Evolutionary conservation across 1,140 invertebrate species (phyloP), one percentile per base, ranked within the genome.

Genomic region (Liolophura sinensis): DNA sequence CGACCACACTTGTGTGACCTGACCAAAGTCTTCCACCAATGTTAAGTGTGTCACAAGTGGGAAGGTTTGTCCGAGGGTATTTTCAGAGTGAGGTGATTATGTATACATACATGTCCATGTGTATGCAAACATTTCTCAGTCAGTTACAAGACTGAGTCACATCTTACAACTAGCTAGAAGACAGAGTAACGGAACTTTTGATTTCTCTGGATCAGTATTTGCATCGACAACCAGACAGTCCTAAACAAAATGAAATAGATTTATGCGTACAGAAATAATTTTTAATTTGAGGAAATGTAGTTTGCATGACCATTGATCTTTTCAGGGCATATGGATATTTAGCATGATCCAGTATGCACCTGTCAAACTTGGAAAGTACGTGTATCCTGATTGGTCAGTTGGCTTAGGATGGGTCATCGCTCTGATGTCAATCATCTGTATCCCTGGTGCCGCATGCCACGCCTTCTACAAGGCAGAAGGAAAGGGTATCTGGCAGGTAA

Each of bases 391-490:
- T 62, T 96, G 93, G 93, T 93, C 93, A 12, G 90, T 93, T 76
- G 89, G 87, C 5, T 82, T 95, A 20, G 94, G 94, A n/a, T 96
- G 94, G 94, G 86, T 89, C 63, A 91, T 95, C 63, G 90, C 93
- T 7, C 90, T 90, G 11, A 82, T 92, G 18, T 94, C 93, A 3
- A 86, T 96, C 46, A 79, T 92, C n/a, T 94, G 92, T 78, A 93
- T 96, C 81, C 93, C 94, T 18, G 87, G 90, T 57, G 91, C 92
- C 75, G 93, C 93, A 57, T 79, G 93, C 18, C 88, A 91, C 62
- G 89, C 91, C 60, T 85, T 95, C 49, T 76, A 89, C 63, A 88
- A 88, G 74, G 87, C 92, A 16, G 87, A 90, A 63, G 93, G 93
- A 58, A 84, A 88, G 24, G 91, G 85, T 64, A 86, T 92, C 46